Percentiles rank a stretch among this genome's conserved stretches.
Conservation (phyloP, 2,797 vertebrate species). For the Coregonus sp. region DNA sequence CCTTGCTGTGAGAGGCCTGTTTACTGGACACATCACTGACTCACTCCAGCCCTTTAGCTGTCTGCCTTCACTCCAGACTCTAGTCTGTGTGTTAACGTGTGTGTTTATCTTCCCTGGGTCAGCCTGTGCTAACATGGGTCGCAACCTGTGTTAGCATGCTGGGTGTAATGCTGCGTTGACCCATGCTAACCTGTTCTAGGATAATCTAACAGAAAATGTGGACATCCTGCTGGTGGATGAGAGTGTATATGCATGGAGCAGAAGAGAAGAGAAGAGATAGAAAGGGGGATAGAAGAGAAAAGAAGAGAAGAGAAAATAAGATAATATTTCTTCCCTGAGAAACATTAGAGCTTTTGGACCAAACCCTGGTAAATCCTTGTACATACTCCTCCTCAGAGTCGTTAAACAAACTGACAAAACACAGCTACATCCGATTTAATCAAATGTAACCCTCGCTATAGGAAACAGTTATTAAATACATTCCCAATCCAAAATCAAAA, state of each 20-base stretch:
- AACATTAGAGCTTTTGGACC: neutral
- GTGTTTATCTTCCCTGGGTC: neutral
- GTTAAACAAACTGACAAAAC: neutral
- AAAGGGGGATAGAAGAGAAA: neutral
- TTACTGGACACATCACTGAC: neutral
- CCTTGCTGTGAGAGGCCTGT: slow-evolving; percentile 16
- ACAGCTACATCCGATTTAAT: neutral
- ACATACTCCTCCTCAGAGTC: neutral
- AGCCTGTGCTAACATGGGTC: neutral
- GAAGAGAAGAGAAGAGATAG: neutral
- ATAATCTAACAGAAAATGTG: no score
- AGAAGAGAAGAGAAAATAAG: neutral
- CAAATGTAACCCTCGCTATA: neutral
- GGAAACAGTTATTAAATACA: neutral
- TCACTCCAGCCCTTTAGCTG: neutral
- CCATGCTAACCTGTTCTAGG: no score
- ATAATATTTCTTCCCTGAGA: neutral
- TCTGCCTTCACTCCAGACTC: neutral
- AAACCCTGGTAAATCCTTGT: neutral
- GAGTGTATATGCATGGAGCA: no score
- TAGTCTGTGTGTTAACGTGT: neutral
- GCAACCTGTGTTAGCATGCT: neutral
- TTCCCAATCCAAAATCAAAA: neutral
- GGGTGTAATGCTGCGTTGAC: neutral
- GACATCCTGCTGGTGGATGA: no score